A percentile compares a stretch with the other conserved stretches of the same genome.
These are phyloP conservation scores for Hemichromis elongatus DNA, from an alignment of 2,113 vertebrate species.

Conservation along the genomic window DNA sequence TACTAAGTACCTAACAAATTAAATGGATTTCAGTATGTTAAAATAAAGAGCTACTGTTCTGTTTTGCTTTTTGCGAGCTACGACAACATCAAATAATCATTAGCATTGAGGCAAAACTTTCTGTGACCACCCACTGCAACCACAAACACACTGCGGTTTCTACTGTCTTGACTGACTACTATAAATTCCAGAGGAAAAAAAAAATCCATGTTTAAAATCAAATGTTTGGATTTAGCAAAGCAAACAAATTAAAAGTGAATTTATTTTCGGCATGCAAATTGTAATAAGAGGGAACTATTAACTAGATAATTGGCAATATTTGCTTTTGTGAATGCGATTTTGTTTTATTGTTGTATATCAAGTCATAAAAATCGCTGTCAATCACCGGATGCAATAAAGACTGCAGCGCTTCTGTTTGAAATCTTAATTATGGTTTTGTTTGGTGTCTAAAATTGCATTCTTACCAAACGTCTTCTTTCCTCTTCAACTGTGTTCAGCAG, in stretches of 20 bases:
- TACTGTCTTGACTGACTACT: background rate
- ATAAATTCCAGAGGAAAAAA: background rate
- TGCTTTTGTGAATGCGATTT: background rate
- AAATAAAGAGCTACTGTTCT: background rate
- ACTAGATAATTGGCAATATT: background rate
- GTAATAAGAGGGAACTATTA: background rate
- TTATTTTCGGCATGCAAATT: background rate
- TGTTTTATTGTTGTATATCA: background rate
- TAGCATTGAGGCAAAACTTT: background rate
- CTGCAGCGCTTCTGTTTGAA: background rate
- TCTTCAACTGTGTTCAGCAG: conserved; percentile 92
- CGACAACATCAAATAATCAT: background rate
- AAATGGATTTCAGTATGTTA: background rate
- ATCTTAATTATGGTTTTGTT: background rate
- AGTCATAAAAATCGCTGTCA: background rate
- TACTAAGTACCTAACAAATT: background rate
- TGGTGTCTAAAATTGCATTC: conserved; percentile 24
- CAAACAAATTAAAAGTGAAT: background rate
- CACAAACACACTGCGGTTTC: background rate
- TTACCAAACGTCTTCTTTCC: conserved; percentile 90
- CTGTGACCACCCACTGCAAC: background rate
- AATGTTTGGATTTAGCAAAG: background rate
- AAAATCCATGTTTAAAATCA: background rate
- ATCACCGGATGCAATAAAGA: background rate
- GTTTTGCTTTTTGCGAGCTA: background rate